phyloP scores from a whole-genome alignment of 2,888 invertebrate species.

The Xestia xanthographa region DNA sequence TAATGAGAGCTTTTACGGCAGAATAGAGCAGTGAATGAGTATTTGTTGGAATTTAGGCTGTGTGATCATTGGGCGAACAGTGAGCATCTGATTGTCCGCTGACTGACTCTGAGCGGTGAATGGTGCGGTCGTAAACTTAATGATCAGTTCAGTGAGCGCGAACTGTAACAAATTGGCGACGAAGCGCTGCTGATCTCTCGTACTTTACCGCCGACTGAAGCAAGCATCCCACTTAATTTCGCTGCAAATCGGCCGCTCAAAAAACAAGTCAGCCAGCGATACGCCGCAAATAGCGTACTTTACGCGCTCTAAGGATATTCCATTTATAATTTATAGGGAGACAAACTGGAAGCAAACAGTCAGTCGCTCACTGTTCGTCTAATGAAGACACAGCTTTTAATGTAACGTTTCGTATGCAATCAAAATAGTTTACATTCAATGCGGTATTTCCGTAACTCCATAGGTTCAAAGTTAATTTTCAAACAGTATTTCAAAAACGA shows the following conservation, averaged over 20 bases:
- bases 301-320: background rate
- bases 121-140: background rate
- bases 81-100: background rate
- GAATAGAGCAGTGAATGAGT: background rate
- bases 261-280: background rate
- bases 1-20: slow-evolving; percentile 19
- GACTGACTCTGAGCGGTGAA: background rate
- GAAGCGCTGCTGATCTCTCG: background rate
- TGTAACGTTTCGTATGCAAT: background rate
- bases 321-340: background rate
- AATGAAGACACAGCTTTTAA: background rate
- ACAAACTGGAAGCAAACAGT: background rate
- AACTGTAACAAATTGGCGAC: background rate
- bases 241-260: background rate
- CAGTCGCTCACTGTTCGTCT: background rate
- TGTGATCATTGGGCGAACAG: background rate
- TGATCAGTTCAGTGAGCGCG: background rate
- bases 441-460: background rate
- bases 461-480: background rate
- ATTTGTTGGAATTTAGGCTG: background rate
- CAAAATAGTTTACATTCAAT: background rate
- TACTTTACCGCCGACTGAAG: background rate
- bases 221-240: background rate
- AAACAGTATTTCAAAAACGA: background rate
- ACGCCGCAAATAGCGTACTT: background rate